Evolutionary conservation across 1,140 invertebrate species (phyloP).

Genomic region (Anoplolepis gracilipes): DNA sequence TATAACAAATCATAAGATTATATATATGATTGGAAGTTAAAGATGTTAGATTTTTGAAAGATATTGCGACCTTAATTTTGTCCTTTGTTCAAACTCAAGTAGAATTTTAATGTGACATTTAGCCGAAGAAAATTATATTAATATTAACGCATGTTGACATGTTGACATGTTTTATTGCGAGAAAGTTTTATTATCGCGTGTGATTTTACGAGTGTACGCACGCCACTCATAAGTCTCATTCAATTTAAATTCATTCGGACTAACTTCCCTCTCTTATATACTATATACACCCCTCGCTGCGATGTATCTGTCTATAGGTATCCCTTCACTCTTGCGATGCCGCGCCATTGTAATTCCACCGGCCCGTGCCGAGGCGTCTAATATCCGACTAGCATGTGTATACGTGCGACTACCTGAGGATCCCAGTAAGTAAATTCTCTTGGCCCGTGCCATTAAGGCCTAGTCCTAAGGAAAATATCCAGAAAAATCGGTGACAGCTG

Average conservation of each 20-base stretch:
- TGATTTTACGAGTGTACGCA: background rate
- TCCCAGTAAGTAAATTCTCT: constrained; percentile 50
- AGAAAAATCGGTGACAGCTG: constrained; percentile 24
- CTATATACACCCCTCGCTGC: background rate
- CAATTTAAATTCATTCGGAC: constrained; percentile 24
- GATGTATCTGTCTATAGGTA: constrained; percentile 10
- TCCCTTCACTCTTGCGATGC: constrained; percentile 42
- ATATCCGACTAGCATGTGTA: background rate
- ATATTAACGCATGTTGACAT: too few species aligned
- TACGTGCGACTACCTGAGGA: constrained; percentile 46
- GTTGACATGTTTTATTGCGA: background rate
- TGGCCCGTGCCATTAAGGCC: constrained; percentile 38
- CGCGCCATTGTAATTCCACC: constrained; percentile 37
- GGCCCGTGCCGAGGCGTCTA: constrained; percentile 38
- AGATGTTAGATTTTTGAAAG: background rate
- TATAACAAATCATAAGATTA: too few species aligned
- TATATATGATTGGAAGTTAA: too few species aligned
- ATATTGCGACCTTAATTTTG: background rate
- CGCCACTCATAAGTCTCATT: background rate
- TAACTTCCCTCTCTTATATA: constrained; percentile 8
- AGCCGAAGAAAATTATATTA: background rate
- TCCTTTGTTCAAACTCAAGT: too few species aligned
- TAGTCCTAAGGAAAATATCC: constrained; percentile 1
- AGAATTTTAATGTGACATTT: background rate
- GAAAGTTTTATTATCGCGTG: background rate